These are phyloP conservation scores for Rhinoderma darwinii DNA, from an alignment of 2,113 vertebrate species.

Conservation along the genomic window DNA sequence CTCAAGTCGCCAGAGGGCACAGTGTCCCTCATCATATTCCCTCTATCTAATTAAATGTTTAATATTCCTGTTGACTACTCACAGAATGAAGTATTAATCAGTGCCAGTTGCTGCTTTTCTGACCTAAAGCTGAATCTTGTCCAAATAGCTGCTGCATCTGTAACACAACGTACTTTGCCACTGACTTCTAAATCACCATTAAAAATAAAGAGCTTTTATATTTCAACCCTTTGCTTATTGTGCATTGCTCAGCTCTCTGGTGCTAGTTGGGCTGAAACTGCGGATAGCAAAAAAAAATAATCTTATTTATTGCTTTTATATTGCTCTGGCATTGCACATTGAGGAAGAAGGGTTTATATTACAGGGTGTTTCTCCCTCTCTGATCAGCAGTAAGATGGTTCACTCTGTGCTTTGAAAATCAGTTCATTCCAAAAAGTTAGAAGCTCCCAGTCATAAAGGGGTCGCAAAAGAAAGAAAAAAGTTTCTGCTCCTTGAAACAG, in stretches of 20 bases:
- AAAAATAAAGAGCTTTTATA: constrained; percentile 30
- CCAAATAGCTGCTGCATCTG: constrained; percentile 41
- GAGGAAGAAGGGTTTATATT: too few species aligned
- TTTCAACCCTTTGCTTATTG: neutral
- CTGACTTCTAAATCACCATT: constrained; percentile 44
- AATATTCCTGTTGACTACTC: constrained; percentile 49
- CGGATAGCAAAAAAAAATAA: neutral
- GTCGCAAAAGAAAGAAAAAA: too few species aligned
- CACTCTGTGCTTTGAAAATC: too few species aligned
- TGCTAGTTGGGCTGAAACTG: neutral
- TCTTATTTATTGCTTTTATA: neutral
- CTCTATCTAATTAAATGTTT: constrained; percentile 2
- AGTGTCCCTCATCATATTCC: constrained; percentile 6
- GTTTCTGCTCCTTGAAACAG: too few species aligned
- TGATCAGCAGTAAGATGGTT: neutral
- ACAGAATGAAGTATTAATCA: constrained; percentile 25
- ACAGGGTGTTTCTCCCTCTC: too few species aligned
- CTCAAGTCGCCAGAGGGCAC: constrained; percentile 7
- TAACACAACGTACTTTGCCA: constrained; percentile 28
- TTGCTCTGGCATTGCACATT: neutral
- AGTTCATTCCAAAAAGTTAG: too few species aligned
- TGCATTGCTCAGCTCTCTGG: neutral
- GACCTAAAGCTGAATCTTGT: constrained; percentile 45
- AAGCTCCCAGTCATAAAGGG: too few species aligned
- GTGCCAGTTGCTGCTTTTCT: constrained; percentile 41